Evolutionary conservation across 2,797 vertebrate species (phyloP).

Genomic region (Meriones psammophilus): DNA sequence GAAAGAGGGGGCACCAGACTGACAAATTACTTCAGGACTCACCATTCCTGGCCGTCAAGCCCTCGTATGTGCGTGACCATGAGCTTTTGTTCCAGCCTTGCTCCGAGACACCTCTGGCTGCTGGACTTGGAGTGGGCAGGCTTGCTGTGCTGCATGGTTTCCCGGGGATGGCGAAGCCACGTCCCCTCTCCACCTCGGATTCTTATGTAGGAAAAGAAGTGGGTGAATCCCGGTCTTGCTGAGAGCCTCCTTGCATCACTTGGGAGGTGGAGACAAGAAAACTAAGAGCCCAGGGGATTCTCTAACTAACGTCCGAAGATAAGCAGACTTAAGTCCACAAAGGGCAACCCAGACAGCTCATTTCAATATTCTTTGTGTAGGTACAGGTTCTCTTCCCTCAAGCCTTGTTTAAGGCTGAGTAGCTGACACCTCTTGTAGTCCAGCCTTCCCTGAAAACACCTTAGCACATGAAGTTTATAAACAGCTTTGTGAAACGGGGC

Average conservation of each 20-base stretch:
- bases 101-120: background rate
- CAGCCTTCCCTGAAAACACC: background rate
- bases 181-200: background rate
- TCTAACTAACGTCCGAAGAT: background rate
- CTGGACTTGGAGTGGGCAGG: background rate
- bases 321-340: background rate
- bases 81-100: background rate
- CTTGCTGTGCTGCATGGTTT: background rate
- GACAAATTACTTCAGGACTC: background rate
- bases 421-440: background rate
- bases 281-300: background rate
- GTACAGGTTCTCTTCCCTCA: background rate
- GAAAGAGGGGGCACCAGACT: background rate
- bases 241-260: background rate
- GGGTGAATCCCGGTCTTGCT: background rate
- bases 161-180: background rate
- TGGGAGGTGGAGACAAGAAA: background rate
- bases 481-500: background rate
- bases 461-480: background rate
- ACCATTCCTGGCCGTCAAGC: background rate
- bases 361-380: too few species aligned
- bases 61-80: accelerated
- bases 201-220: background rate
- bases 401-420: background rate
- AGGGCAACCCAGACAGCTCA: background rate